These are phyloP conservation scores for Rhabdomys dilectus DNA, from an alignment of 2,113 vertebrate species.

Conservation along the genomic window DNA sequence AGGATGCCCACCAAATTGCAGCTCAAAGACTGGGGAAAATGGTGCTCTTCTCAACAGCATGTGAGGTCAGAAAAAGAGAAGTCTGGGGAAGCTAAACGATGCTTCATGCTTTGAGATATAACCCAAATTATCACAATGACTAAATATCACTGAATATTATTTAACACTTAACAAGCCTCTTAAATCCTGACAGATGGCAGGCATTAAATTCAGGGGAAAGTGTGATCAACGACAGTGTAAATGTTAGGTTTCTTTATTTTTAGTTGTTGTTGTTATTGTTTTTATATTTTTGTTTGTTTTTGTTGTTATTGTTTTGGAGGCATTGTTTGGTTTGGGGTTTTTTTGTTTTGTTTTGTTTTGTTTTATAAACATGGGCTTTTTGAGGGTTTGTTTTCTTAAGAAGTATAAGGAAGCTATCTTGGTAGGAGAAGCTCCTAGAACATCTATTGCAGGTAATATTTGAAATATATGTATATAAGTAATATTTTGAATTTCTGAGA, in stretches of 20 bases:
- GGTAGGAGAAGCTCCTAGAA: neutral
- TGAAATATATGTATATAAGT: constrained; percentile 62
- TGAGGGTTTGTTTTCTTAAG: neutral
- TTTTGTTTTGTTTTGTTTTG: neutral
- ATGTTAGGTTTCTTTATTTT: constrained; percentile 54
- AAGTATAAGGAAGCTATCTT: constrained; percentile 29
- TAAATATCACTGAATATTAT: constrained; percentile 73
- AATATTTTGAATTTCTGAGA: constrained; percentile 62
- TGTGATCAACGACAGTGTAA: constrained; percentile 73
- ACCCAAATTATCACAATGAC: constrained; percentile 75
- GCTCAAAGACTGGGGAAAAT: constrained; percentile 78
- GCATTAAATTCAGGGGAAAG: constrained; percentile 76
- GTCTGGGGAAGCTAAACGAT: constrained; percentile 53
- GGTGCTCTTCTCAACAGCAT: constrained; percentile 49
- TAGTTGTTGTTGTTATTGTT: neutral
- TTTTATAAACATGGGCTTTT: neutral
- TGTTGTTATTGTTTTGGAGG: neutral
- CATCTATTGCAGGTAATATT: constrained; percentile 38
- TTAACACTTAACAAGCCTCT: constrained; percentile 61
- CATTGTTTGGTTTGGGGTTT: neutral
- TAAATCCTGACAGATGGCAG: constrained; percentile 62
- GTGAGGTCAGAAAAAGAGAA: constrained; percentile 81
- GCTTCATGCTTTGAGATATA: constrained; percentile 79
- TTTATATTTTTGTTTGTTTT: neutral
- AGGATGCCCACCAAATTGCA: constrained; percentile 80